These are phyloP conservation scores for Dryoscopus gambensis DNA, from an alignment of 2,113 vertebrate genomes.

Conservation along the genomic window DNA sequence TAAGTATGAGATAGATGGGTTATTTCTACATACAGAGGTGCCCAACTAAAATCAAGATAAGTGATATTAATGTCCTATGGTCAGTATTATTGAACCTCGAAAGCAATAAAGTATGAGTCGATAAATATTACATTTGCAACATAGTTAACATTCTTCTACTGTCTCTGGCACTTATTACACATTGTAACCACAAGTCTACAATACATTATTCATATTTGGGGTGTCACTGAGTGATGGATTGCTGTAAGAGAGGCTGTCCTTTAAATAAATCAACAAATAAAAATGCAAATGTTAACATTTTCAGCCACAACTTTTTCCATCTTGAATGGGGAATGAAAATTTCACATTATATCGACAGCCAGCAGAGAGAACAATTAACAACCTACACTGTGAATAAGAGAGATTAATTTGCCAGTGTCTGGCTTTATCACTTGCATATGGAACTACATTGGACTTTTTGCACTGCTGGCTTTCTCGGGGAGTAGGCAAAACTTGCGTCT, in stretches of 20 bases:
- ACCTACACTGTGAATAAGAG: conserved; percentile 72
- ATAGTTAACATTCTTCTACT: conserved; percentile 82
- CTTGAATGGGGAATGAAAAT: conserved; percentile 81
- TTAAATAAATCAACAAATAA: conserved; percentile 90
- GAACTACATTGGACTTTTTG: conserved; percentile 48
- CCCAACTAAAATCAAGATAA: conserved; percentile 76
- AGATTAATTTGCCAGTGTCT: conserved; percentile 73
- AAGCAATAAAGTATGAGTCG: conserved; percentile 80
- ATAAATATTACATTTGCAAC: conserved; percentile 85
- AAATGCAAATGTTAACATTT: conserved; percentile 89
- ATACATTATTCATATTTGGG: conserved; percentile 87
- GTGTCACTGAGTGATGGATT: conserved; percentile 84
- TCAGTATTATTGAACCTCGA: conserved; percentile 82
- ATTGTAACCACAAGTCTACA: conserved; percentile 80
- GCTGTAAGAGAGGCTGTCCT: conserved; percentile 81
- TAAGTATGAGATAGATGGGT: conserved; percentile 67
- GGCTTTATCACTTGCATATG: conserved; percentile 68
- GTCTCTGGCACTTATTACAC: conserved; percentile 81
- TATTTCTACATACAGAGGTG: conserved; percentile 74
- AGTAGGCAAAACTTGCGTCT: conserved; percentile 28
- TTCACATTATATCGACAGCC: conserved; percentile 79
- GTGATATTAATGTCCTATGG: conserved; percentile 83
- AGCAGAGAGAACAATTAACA: conserved; percentile 82
- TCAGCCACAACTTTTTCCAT: conserved; percentile 80
- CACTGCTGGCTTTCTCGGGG: conserved; percentile 21